Evolutionary conservation across 1,140 invertebrate species (phyloP).

Genomic region (Linepithema humile): DNA sequence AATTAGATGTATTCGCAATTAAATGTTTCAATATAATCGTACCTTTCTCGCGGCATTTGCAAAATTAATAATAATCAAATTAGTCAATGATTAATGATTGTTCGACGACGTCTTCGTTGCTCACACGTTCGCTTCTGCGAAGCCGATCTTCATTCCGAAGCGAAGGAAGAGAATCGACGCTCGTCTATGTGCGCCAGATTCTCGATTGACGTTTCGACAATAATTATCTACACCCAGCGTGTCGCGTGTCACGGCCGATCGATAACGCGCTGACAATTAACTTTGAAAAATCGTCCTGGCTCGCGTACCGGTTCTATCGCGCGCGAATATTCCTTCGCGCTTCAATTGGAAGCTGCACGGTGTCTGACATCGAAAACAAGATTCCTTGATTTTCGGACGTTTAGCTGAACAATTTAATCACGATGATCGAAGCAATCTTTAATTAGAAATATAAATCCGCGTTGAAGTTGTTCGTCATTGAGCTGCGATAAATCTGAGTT

Average conservation of each 20-base stretch:
- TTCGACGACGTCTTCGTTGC: background rate
- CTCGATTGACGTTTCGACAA: constrained; percentile 26
- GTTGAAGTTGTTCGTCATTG: no score
- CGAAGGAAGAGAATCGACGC: background rate
- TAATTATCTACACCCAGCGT: constrained; percentile 17
- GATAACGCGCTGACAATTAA: constrained; percentile 61
- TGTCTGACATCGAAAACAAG: background rate
- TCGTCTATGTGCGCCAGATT: background rate
- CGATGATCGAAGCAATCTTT: background rate
- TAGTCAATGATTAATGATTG: constrained; percentile 25
- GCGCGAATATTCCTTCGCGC: background rate
- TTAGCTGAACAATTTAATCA: background rate
- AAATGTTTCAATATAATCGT: background rate
- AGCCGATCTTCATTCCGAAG: constrained; percentile 7
- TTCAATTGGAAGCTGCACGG: background rate
- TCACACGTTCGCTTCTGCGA: background rate
- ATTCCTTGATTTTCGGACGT: background rate
- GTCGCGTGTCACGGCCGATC: constrained; percentile 59
- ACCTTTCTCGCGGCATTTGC: background rate
- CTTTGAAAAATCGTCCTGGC: constrained; percentile 37
- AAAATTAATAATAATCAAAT: constrained; percentile 46
- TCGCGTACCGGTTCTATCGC: constrained; percentile 51
- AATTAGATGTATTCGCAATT: background rate
- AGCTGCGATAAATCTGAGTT: no score
- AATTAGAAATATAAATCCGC: no score